Percentiles rank a stretch among this genome's conserved stretches.
Evolutionary conservation across 2,113 vertebrate genomes (phyloP).

Genomic region (Saguinus imperator): DNA sequence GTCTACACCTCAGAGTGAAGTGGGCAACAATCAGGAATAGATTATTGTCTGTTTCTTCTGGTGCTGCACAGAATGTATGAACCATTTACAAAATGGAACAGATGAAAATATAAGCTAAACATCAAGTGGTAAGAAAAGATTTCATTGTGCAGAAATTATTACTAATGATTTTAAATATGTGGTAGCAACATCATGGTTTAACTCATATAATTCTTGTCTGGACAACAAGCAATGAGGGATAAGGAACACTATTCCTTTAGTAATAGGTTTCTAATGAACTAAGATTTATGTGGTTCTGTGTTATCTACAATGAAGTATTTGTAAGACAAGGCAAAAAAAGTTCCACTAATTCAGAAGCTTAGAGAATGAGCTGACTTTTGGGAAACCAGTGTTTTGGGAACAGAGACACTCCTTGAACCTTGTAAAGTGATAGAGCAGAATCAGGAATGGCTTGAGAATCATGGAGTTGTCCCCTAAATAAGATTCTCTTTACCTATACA

Average conservation of each 20-base stretch:
- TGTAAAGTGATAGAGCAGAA: neutral
- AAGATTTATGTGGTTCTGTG: neutral
- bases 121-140: neutral
- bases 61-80: neutral
- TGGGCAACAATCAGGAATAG: neutral
- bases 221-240: neutral
- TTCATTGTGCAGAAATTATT: neutral
- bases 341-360: neutral
- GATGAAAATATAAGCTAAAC: conserved; percentile 26
- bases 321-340: neutral
- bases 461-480: neutral
- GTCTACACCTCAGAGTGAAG: neutral
- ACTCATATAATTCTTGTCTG: neutral
- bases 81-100: neutral
- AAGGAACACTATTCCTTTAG: neutral
- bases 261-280: neutral
- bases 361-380: neutral
- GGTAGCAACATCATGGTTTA: neutral
- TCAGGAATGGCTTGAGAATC: neutral
- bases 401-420: neutral
- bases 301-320: conserved; percentile 30
- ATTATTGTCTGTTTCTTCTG: neutral
- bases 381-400: neutral
- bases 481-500: neutral
- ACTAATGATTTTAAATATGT: neutral